Evolutionary conservation across 1,140 invertebrate species (phyloP).

Genomic region (Drosophila baimaii): DNA sequence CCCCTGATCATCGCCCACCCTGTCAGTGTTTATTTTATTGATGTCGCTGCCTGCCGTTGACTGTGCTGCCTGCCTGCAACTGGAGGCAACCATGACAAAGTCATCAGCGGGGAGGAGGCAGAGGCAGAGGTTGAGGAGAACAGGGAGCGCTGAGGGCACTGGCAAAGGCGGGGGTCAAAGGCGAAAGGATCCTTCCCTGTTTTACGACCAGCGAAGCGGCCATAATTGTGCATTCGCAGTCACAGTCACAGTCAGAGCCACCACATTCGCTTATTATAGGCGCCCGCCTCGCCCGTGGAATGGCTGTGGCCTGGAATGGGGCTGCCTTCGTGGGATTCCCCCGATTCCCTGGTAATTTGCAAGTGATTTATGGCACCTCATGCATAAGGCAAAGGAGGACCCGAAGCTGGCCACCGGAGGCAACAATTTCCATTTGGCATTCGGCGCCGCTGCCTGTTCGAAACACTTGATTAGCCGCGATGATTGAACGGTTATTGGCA

Average conservation of each 20-base stretch:
- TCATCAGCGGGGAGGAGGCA: slow-evolving; percentile 46
- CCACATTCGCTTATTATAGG: slow-evolving; percentile 56
- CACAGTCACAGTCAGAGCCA: slow-evolving; percentile 33
- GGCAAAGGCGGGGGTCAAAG: slow-evolving; percentile 28
- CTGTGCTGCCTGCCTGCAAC: slow-evolving; percentile 37
- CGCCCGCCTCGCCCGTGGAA: slow-evolving; percentile 24
- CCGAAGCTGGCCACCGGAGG: slow-evolving; percentile 13
- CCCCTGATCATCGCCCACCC: slow-evolving; percentile 4
- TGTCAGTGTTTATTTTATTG: slow-evolving; percentile 82
- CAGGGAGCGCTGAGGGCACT: too few species aligned
- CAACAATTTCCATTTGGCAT: slow-evolving; percentile 56
- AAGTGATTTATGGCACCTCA: slow-evolving; percentile 76
- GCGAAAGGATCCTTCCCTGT: slow-evolving; percentile 44
- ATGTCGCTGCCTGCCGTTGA: slow-evolving; percentile 63
- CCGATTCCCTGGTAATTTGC: slow-evolving; percentile 66
- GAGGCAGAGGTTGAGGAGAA: too few species aligned
- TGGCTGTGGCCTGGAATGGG: slow-evolving; percentile 37
- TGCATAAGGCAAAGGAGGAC: slow-evolving; percentile 22
- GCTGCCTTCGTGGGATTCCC: slow-evolving; percentile 23
- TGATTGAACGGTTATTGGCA: slow-evolving; percentile 73
- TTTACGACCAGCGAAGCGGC: slow-evolving; percentile 79
- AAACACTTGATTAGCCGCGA: slow-evolving; percentile 71
- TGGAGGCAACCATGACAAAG: slow-evolving; percentile 60
- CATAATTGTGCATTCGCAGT: slow-evolving; percentile 78
- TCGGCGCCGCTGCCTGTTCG: slow-evolving; percentile 30